A percentile compares a stretch with the other conserved stretches of the same genome.
Evolutionary conservation across 2,797 vertebrate species (phyloP).

Genomic region (Epinephelus malabaricus): DNA sequence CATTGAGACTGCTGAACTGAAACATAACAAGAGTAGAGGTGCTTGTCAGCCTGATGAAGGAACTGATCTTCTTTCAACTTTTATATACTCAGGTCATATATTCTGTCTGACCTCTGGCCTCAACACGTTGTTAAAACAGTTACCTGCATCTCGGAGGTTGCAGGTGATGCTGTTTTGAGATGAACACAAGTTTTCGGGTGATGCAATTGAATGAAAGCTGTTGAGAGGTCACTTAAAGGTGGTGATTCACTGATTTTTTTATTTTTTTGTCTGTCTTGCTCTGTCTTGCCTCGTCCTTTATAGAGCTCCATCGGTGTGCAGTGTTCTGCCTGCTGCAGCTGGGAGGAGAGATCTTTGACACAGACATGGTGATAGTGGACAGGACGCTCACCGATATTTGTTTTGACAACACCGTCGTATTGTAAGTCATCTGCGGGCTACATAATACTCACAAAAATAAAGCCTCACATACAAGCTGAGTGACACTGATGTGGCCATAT

Average conservation of each 20-base stretch:
- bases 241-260: neutral
- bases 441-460: neutral
- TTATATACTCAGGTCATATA: constrained; percentile 13
- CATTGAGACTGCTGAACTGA: constrained; percentile 16
- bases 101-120: constrained; percentile 9
- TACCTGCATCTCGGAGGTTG: neutral
- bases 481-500: neutral
- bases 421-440: constrained; percentile 86
- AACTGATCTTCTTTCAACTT: constrained; percentile 19
- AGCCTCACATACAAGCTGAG: neutral
- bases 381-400: constrained; percentile 95
- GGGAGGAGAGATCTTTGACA: constrained; percentile 94
- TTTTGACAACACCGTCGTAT: constrained; percentile 93
- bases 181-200: constrained; percentile 17
- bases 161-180: neutral
- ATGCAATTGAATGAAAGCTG: constrained; percentile 30
- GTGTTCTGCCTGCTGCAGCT: constrained; percentile 95
- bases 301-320: constrained; percentile 94
- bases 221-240: constrained; percentile 9
- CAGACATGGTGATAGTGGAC: constrained; percentile 96
- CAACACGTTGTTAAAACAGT: neutral
- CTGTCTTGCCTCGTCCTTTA: constrained; percentile 5
- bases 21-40: constrained; percentile 22
- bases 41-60: constrained; percentile 20
- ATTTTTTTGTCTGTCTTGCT: neutral